Evolutionary conservation across 2,113 vertebrate species (phyloP).

Genomic region (Pseudonaja textilis): DNA sequence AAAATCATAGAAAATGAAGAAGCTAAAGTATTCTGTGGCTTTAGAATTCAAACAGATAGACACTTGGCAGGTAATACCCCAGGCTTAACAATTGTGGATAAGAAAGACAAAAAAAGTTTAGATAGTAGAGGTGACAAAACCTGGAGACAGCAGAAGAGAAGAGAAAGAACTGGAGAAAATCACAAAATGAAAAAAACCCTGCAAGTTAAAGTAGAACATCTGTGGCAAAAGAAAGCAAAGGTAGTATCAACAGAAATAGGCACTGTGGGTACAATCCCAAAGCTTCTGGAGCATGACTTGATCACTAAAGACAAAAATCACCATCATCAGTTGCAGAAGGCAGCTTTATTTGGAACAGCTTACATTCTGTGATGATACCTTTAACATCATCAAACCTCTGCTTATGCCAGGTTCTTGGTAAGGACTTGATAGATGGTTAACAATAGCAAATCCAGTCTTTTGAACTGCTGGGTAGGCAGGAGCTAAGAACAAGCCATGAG

Average conservation of each 20-base stretch:
- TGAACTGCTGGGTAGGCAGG: no score
- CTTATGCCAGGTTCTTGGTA: neutral
- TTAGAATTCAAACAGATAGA: neutral
- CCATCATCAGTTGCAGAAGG: neutral
- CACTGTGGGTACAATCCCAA: neutral
- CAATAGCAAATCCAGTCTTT: neutral
- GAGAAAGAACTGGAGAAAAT: neutral
- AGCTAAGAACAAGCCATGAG: no score
- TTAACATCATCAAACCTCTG: neutral
- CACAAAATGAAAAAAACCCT: neutral
- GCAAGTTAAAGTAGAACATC: neutral
- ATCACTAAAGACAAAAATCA: neutral
- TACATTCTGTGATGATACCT: neutral
- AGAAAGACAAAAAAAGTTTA: neutral
- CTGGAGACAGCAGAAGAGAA: neutral
- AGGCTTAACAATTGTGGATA: neutral
- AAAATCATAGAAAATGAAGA: neutral
- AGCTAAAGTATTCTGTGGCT: neutral
- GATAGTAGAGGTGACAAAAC: neutral
- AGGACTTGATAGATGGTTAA: neutral
- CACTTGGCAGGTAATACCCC: neutral
- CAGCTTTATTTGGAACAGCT: neutral
- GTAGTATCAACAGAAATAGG: neutral
- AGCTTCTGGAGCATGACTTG: neutral
- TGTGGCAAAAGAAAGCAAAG: no score